Evolutionary conservation across 2,113 vertebrate genomes (phyloP), one percentile per base, ranked within the genome.

Genomic region (Paedocypris sp.): DNA sequence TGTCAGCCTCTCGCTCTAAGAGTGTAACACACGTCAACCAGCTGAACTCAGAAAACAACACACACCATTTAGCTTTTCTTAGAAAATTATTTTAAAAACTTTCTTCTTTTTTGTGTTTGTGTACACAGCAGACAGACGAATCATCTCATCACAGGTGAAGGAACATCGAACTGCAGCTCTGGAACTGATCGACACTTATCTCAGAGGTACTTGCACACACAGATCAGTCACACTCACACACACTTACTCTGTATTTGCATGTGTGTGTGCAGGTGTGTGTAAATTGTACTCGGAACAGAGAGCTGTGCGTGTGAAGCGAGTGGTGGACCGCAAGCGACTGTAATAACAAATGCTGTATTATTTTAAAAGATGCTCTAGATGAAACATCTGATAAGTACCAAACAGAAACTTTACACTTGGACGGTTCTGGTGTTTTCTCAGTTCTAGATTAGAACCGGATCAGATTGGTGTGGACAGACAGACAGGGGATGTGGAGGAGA

Each of bases 221-320:
- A 18, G 7, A 52, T 26, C 6, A 23, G 3, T 26, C 7, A 32
- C n/a, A 53, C 49, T 70, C 7, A 51, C 19, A 25, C 9, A 12
- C 5, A 32, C 12, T 45, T 15, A 18, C n/a, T 46, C 12, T 11
- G 9, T 3, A 22, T 49, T n/a, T 52, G 16, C 33, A 20, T 36
- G 6, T 43, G n/a, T 39, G 33, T 13, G 19, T 13, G 53, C 77
- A 98, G 94, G 91, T 71, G 94, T 97, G 1, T 98, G 94, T 72
- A 94, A 92, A 64, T 82, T 98, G 47, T 98, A 98, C 75, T 97
- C 94, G 2, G 94, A 98, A 62, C 94, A 98, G 60, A 89, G 94
- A 75, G 94, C 94, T 22, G 90, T 98, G 66, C 75, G 94, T 54
- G 92, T 97, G 18, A 98, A 98, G 68, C 82, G 85, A 42, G 86